These are phyloP conservation scores for Chromoteleia sp. DNA, from an alignment of 2,888 invertebrate genomes.

Conservation along the genomic window DNA sequence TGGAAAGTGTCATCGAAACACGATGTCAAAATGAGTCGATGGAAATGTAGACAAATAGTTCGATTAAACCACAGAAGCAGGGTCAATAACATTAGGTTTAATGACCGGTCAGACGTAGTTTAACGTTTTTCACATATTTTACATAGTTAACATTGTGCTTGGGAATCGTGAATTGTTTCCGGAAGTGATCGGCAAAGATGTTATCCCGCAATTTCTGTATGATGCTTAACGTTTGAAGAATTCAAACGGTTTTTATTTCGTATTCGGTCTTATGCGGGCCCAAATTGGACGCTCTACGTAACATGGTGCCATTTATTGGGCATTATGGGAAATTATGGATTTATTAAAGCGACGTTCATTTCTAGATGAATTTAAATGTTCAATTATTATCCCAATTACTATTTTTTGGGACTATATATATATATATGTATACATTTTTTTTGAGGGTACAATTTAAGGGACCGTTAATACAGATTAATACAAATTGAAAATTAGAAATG, in stretches of 20 bases:
- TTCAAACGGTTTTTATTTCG: background rate
- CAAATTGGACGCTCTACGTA: background rate
- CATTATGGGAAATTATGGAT: no score
- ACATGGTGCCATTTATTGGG: no score
- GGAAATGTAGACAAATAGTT: conserved; percentile 65
- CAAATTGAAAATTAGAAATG: no score
- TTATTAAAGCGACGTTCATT: no score
- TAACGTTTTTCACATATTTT: conserved; percentile 60
- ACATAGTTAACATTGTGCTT: conserved; percentile 49
- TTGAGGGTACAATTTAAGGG: no score
- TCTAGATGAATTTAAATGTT: no score
- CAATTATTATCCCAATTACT: no score
- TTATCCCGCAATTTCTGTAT: conserved; percentile 9
- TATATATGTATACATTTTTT: no score
- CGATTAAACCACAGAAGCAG: conserved; percentile 45
- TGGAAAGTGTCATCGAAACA: conserved; percentile 13
- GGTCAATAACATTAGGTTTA: conserved; percentile 63
- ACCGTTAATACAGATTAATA: no score
- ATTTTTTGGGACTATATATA: no score
- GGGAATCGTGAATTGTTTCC: conserved; percentile 21
- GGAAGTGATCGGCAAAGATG: conserved; percentile 37
- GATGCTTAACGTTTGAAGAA: conserved; percentile 1
- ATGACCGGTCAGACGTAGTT: conserved; percentile 58
- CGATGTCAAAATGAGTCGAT: conserved; percentile 19
- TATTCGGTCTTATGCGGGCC: background rate